Evolutionary conservation across 2,113 vertebrate genomes (phyloP).

Genomic region (Chaetops frenatus): DNA sequence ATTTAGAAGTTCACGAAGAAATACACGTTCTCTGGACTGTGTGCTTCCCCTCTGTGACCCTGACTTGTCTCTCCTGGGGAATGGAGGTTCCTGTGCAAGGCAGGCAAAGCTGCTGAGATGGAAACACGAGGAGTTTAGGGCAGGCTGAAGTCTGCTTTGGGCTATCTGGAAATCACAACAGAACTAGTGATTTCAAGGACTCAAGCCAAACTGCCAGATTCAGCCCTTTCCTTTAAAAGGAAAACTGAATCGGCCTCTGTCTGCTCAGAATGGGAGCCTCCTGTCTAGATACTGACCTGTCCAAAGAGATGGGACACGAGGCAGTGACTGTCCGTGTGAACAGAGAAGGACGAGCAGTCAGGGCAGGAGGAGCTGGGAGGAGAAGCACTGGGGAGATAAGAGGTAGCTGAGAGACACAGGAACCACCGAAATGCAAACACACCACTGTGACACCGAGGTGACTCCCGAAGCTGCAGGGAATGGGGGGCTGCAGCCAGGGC

Average conservation of each 20-base stretch:
- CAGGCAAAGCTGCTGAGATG: not conserved
- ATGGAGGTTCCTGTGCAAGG: not conserved
- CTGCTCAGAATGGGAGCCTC: not conserved
- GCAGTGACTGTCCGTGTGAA: not conserved
- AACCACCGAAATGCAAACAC: not conserved
- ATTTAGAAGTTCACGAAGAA: not conserved
- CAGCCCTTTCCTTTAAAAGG: not conserved
- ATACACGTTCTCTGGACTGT: not conserved
- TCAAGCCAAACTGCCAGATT: not conserved
- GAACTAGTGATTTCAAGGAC: not conserved
- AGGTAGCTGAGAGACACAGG: not conserved
- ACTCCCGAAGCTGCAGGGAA: not conserved
- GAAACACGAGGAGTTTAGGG: not conserved
- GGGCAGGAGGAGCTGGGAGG: not conserved
- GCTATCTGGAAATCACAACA: not conserved
- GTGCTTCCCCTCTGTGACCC: not conserved
- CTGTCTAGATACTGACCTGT: not conserved
- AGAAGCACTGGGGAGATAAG: not conserved
- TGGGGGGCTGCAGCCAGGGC: not conserved
- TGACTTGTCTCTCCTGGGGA: not conserved
- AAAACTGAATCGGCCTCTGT: not conserved
- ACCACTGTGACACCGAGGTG: accelerated
- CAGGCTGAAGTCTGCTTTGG: not conserved
- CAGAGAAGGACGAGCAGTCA: not conserved
- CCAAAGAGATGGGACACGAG: not conserved